Base-by-base conservation (phyloP, 2,888 invertebrate genomes). In the Orthonychiurus folsomi region DNA sequence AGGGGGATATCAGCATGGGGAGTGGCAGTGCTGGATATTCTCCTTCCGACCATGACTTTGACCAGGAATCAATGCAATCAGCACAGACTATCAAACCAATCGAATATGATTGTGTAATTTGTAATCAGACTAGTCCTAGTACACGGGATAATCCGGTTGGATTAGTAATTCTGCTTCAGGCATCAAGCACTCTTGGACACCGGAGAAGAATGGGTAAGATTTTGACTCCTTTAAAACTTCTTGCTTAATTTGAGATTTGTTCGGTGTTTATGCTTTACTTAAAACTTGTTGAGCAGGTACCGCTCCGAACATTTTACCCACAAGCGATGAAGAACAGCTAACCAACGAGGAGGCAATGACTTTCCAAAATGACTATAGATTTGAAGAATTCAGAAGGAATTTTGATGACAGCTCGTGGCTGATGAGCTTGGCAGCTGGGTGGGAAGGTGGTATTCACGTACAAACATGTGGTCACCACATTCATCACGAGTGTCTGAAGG, bases 391-490 rank as follows among this genome's bases (percentile, higher is more conserved):
- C 72, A 84, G 84, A 73, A 80, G 84, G 64, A 85, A 89, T 78
- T 93, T 91, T 76, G 86, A 86, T 75, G 81, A 84, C 73, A 83
- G 85, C 74, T 88, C 88, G 1, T 90, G 88, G 89, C 82, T 88
- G 75, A 77, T 87, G 50, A 85, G 87, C 1, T 84, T 90, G 63
- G 88, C 87, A 76, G 83, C 87, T 73, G 89, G 90, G 2, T 90
- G 89, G 85, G 89, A 90, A 78, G 90, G 91, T 68, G 95, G 95
- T 48, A 90, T 95, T 60, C 88, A 91, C 78, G 89, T 93, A 60
- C 89, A 90, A 78, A 91, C 95, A 1, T 97, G 97, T 80, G 96
- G 97, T 0, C 99, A 99, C 80, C 92, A 93, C 79, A 83, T 97
- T 64, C 97, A 99, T 80, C 82, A 95, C 74, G 89, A 90, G 76